Base-by-base conservation (phyloP, 2,888 invertebrate genomes). In the Germaria angustata region DNA sequence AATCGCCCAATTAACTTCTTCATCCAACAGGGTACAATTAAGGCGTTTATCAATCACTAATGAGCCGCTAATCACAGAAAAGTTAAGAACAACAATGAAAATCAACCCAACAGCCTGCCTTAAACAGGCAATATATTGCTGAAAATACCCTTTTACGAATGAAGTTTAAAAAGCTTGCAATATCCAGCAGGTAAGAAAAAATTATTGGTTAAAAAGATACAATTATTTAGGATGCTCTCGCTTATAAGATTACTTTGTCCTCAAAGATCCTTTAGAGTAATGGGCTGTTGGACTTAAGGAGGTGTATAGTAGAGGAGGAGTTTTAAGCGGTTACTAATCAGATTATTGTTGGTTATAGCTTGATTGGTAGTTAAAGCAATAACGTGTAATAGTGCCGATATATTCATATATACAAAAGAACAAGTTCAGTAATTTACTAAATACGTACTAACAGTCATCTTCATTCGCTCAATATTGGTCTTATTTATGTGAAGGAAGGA, bases 11-110 rank as follows among this genome's bases (percentile, higher is more conserved):
- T 55, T 66, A 65, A 49, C 20, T 28, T 34, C 22, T 24, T 24
- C n/a, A 68, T 53, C 59, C 49, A 41, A 32, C 41, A 32, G 36
- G n/a, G 46, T 69, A 65, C 44, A 83, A 84, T 69, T 80, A 84
- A 79, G 85, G 85, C 86, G 86, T 86, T 82, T 84, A 84, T 80
- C 71, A 84, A 76, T 72, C 71, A 80, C 84, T 86, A 86, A 86
- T 86, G 79, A 86, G 85, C 85, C 86, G 86, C 86, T 84, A 85
- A 86, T 86, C 83, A 86, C 71, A 86, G 84, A 84, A 85, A 83
- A 75, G 77, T 51, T 65, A 53, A 57, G 20, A 63, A 3, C 36
- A 63, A 3, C 36, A n/a, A 13, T 63, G 36, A 32, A 49, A 34
- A 24, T 7, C 61, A 28, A 17, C n/a, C 46, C 20, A 61, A 22